Conservation (phyloP, 2,797 vertebrate genomes). For the Sibirionetta formosa region DNA sequence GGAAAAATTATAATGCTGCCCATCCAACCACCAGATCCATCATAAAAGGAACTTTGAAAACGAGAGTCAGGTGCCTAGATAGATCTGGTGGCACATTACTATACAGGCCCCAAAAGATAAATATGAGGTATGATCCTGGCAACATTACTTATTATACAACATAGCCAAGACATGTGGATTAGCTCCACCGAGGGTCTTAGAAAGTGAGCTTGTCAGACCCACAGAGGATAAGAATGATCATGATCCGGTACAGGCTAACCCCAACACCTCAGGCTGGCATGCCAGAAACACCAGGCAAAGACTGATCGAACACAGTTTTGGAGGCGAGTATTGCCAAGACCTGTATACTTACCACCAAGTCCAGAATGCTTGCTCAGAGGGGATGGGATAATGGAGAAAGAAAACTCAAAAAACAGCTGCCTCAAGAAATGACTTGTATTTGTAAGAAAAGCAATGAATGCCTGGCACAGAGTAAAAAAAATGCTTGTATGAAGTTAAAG, state of each 20-base stretch:
- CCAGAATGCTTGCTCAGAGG: conserved; percentile 76
- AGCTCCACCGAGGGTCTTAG: conserved; percentile 74
- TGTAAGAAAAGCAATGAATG: conserved; percentile 83
- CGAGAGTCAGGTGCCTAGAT: conserved; percentile 69
- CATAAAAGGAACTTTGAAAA: conserved; percentile 65
- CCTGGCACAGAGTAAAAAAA: conserved; percentile 83
- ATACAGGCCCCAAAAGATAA: conserved; percentile 65
- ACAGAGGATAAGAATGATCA: conserved; percentile 80
- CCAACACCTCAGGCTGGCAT: conserved; percentile 82
- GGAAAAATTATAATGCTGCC: conserved; percentile 78
- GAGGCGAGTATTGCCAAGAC: conserved; percentile 78
- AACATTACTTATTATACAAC: conserved; percentile 74
- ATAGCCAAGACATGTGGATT: conserved; percentile 77
- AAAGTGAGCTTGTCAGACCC: conserved; percentile 74
- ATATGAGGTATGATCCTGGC: conserved; percentile 76
- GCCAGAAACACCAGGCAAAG: conserved; percentile 83
- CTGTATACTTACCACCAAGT: conserved; percentile 79
- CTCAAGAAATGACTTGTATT: conserved; percentile 83
- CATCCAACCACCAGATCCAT: conserved; percentile 74
- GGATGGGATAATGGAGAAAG: conserved; percentile 78
- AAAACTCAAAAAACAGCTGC: conserved; percentile 82
- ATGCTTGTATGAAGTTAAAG: conserved; percentile 78
- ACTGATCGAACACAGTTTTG: conserved; percentile 80
- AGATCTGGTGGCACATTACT: conserved; percentile 74
- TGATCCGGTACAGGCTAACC: conserved; percentile 77